Conservation (phyloP, 2,797 vertebrate genomes). For the Craterocephalus amniculus region DNA sequence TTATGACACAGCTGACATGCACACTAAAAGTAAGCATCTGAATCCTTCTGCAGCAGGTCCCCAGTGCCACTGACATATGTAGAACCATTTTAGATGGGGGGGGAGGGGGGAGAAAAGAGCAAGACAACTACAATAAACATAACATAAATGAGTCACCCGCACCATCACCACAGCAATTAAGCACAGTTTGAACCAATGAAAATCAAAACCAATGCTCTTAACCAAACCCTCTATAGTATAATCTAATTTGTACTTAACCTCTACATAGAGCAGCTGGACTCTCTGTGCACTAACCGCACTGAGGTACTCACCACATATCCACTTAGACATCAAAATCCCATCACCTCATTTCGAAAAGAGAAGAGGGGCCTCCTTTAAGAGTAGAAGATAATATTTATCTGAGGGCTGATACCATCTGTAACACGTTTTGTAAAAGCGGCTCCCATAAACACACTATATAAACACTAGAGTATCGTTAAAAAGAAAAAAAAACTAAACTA, state of each 20-base stretch:
- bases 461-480: slow-evolving; percentile 69
- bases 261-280: slow-evolving; percentile 65
- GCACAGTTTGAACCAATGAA: slow-evolving; percentile 68
- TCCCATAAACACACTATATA: slow-evolving; percentile 77
- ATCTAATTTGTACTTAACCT: slow-evolving; percentile 64
- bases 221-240: slow-evolving; percentile 55
- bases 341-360: slow-evolving; percentile 77
- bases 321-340: slow-evolving; percentile 63
- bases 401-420: slow-evolving; percentile 66
- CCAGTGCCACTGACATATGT: slow-evolving; percentile 21
- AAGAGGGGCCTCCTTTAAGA: slow-evolving; percentile 71
- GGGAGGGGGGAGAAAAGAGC: slow-evolving; percentile 2
- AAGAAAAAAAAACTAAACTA: slow-evolving; percentile 39
- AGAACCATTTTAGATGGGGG: slow-evolving; percentile 9
- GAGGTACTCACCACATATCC: slow-evolving; percentile 45
- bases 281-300: slow-evolving; percentile 42
- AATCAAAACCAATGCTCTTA: slow-evolving; percentile 62
- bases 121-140: slow-evolving; percentile 61
- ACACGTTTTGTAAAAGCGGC: slow-evolving; percentile 75
- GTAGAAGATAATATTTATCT: slow-evolving; percentile 81
- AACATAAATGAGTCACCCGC: slow-evolving; percentile 69
- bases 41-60: slow-evolving; percentile 19
- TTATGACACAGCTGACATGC: slow-evolving; percentile 38
- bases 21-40: slow-evolving; percentile 26
- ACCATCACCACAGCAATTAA: slow-evolving; percentile 73